phyloP scores from a whole-genome alignment of 2,888 invertebrate genomes.

The Corythucha ciliata region DNA sequence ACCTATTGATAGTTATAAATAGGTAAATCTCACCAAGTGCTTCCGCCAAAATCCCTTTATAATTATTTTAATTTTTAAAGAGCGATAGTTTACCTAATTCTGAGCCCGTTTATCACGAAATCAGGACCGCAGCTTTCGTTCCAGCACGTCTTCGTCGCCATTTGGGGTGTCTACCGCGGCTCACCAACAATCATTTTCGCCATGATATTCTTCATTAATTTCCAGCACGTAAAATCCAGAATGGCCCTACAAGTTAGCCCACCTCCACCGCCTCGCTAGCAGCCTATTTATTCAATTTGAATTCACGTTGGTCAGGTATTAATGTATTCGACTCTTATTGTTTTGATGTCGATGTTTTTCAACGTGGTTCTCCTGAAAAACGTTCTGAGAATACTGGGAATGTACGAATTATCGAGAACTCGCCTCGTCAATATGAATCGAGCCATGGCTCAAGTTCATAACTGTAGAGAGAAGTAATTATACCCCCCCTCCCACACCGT shows the following conservation, averaged over 20 bases:
- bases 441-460: conserved; percentile 17
- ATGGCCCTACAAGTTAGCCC: too few relatives aligned
- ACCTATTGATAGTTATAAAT: too few relatives aligned
- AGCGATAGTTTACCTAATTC: too few relatives aligned
- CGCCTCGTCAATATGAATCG: conserved; percentile 20
- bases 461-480: conserved; percentile 14
- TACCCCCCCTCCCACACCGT: too few relatives aligned
- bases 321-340: background rate
- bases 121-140: conserved; percentile 12
- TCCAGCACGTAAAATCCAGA: too few relatives aligned
- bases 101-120: conserved; percentile 2
- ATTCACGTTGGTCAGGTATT: too few relatives aligned
- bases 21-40: too few relatives aligned
- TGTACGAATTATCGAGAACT: conserved; percentile 22
- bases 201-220: too few relatives aligned
- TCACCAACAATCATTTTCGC: conserved; percentile 1
- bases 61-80: too few relatives aligned
- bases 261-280: too few relatives aligned
- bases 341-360: conserved; percentile 15
- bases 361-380: conserved; percentile 19
- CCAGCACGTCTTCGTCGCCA: conserved; percentile 17
- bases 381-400: conserved; percentile 11
- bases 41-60: too few relatives aligned
- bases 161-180: conserved; percentile 13
- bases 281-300: too few relatives aligned